Conservation (phyloP, 2,113 vertebrate species). For the Oreocharis arfaki region DNA sequence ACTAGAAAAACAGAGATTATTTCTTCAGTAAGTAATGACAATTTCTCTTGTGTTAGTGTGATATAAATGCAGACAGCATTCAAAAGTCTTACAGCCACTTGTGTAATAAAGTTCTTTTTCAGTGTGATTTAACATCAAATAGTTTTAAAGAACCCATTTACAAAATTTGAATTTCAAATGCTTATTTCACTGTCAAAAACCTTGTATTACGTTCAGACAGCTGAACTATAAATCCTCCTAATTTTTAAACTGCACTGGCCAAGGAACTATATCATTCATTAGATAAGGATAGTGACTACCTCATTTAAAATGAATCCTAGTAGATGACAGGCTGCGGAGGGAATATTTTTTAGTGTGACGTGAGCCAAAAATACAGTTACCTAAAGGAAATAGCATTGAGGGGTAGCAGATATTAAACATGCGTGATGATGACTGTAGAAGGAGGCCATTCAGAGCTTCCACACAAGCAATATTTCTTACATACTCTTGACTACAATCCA, state of each 20-base stretch:
- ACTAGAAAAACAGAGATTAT: constrained; percentile 18
- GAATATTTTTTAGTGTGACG: background rate
- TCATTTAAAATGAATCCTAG: background rate
- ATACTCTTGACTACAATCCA: background rate
- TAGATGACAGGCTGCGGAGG: background rate
- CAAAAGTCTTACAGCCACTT: background rate
- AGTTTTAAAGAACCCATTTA: constrained; percentile 23
- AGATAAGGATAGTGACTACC: background rate
- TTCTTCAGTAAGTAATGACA: background rate
- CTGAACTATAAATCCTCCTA: constrained; percentile 32
- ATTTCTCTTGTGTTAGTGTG: background rate
- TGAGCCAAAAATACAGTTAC: background rate
- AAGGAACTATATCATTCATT: background rate
- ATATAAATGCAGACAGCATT: background rate
- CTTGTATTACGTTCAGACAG: constrained; percentile 5
- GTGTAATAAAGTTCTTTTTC: background rate
- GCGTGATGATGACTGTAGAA: background rate
- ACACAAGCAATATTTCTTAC: background rate
- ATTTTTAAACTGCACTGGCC: background rate
- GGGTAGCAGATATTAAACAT: background rate
- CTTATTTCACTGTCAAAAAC: background rate
- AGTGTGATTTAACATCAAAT: constrained; percentile 23
- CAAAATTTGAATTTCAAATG: constrained; percentile 54
- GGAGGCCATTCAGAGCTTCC: background rate
- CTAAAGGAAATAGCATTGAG: background rate